These are phyloP conservation scores for Pogonomyrmex barbatus DNA, from an alignment of 1,140 invertebrate species.

Conservation along the genomic window DNA sequence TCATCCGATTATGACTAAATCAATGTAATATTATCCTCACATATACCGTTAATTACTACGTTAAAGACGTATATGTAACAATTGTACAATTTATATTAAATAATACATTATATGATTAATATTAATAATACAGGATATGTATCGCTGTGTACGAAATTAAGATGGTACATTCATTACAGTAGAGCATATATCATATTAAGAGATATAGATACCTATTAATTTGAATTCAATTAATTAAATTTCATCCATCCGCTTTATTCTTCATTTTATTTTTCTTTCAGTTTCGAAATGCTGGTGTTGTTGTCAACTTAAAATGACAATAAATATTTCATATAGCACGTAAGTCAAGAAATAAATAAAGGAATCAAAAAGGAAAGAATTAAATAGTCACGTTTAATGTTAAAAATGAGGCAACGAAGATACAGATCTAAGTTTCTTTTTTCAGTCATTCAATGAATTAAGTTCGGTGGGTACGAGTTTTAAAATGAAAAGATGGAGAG, in stretches of 20 bases:
- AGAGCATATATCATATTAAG: not conserved
- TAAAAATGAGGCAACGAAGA: not conserved
- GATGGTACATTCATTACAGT: not conserved
- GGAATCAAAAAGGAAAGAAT: not conserved
- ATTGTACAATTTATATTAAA: constrained; percentile 5
- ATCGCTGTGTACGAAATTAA: not conserved
- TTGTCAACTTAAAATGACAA: not conserved
- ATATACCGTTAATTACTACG: constrained; percentile 30
- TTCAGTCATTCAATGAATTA: not conserved
- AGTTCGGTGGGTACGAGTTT: constrained; percentile 4
- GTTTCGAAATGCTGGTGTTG: not conserved
- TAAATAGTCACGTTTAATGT: not conserved
- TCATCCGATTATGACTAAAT: constrained; percentile 40
- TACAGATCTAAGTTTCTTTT: not conserved
- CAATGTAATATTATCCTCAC: constrained; percentile 39
- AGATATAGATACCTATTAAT: not conserved
- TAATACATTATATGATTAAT: not conserved
- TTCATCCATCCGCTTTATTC: too few species aligned
- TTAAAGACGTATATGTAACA: constrained; percentile 19
- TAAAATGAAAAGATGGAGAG: constrained; percentile 18
- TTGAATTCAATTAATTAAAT: not conserved
- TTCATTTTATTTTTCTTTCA: too few species aligned
- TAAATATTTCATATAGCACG: not conserved
- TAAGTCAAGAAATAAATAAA: not conserved
- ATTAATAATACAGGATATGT: not conserved